phyloP scores from a whole-genome alignment of 2,113 vertebrate species.

The Bujurquina vittata region DNA sequence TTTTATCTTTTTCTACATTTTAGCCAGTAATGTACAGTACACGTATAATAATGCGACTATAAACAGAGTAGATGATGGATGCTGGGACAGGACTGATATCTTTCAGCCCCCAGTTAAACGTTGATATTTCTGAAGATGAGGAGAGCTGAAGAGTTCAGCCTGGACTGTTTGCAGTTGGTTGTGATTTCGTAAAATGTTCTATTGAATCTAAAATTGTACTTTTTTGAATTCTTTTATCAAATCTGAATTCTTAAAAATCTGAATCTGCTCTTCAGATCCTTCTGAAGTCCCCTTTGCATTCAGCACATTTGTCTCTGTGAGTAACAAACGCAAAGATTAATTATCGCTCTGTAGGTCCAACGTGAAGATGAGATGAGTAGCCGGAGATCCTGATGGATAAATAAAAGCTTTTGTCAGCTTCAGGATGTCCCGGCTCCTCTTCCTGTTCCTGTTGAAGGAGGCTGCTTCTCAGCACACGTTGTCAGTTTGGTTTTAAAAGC shows the following conservation, averaged over 20 bases:
- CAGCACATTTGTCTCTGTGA: too few species aligned
- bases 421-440: background rate
- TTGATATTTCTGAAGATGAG: background rate
- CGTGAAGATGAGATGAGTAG: background rate
- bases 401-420: background rate
- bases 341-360: background rate
- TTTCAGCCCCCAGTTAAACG: background rate
- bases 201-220: too few species aligned
- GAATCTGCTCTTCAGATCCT: too few species aligned
- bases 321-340: too few species aligned
- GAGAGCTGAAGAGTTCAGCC: too few species aligned
- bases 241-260: too few species aligned
- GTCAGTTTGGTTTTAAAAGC: background rate
- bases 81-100: background rate
- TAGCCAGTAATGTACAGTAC: background rate
- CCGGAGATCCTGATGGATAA: background rate
- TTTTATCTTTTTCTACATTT: background rate
- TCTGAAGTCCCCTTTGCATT: too few species aligned
- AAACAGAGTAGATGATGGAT: background rate
- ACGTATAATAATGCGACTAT: background rate
- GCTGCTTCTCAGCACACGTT: too few species aligned
- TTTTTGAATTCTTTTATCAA: too few species aligned
- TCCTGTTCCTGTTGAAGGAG: background rate
- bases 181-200: too few species aligned
- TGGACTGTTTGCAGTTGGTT: too few species aligned